These are phyloP conservation scores for Ophioninae sp. DNA, from an alignment of 2,888 invertebrate genomes.

Conservation along the genomic window DNA sequence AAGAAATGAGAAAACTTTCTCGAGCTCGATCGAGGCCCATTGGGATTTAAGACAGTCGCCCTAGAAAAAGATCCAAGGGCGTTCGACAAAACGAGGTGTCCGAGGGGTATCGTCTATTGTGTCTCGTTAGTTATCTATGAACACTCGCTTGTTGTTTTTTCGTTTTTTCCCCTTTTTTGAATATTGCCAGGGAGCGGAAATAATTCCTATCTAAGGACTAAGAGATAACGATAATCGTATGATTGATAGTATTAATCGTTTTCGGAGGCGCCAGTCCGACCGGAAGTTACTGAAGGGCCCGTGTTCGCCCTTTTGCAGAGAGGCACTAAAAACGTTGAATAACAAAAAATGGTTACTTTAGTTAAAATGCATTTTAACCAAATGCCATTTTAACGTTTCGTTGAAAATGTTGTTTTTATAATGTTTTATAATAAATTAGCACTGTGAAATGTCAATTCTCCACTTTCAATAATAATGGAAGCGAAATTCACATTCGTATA, in stretches of 20 bases:
- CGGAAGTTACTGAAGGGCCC: conserved; percentile 54
- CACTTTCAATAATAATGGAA: too few species aligned
- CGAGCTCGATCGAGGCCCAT: conserved; percentile 23
- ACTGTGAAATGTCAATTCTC: too few species aligned
- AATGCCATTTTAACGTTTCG: too few species aligned
- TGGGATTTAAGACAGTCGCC: conserved; percentile 24
- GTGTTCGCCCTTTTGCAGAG: not conserved
- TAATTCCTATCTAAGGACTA: conserved; percentile 29
- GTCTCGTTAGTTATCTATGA: conserved; percentile 40
- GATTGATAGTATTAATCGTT: conserved; percentile 47
- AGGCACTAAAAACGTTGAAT: not conserved
- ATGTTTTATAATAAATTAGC: too few species aligned
- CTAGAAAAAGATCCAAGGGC: conserved; percentile 28
- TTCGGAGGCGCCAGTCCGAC: conserved; percentile 62
- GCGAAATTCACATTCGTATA: too few species aligned
- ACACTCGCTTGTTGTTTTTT: conserved; percentile 11
- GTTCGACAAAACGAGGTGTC: not conserved
- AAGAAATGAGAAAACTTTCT: conserved; percentile 69
- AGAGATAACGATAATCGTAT: not conserved
- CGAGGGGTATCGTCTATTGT: conserved; percentile 25
- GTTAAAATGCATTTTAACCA: too few species aligned
- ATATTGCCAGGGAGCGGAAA: conserved; percentile 38
- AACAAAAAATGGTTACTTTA: too few species aligned
- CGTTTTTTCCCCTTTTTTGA: conserved; percentile 6
- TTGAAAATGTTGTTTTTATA: too few species aligned